A percentile compares a stretch with the other conserved stretches of the same genome.
phyloP scores from a whole-genome alignment of 2,113 vertebrate species.

The Phrynosoma platyrhinos region DNA sequence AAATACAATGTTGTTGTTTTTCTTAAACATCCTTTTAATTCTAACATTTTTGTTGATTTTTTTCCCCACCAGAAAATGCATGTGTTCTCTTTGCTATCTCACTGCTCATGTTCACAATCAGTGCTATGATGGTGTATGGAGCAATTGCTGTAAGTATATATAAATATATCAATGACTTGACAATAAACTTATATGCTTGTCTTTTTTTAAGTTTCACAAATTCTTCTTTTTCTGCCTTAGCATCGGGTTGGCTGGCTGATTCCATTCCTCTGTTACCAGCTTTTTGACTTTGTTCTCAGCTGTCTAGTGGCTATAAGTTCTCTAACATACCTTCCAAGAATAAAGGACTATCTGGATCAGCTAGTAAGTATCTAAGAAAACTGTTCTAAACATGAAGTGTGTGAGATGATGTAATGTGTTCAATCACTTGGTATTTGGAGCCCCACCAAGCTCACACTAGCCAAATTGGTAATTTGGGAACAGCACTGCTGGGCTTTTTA shows the following conservation, averaged over 20 bases:
- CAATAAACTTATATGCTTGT: not conserved
- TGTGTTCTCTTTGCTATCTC: slow-evolving; percentile 96
- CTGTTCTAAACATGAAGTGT: not conserved
- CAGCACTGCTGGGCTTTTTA: not conserved
- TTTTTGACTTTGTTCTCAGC: slow-evolving; percentile 97
- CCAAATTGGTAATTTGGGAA: not conserved
- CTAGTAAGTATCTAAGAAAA: slow-evolving; percentile 83
- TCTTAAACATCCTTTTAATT: not conserved
- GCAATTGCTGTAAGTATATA: slow-evolving; percentile 92
- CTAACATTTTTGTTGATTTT: slow-evolving; percentile 44
- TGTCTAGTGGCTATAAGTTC: slow-evolving; percentile 97
- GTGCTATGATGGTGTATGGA: slow-evolving; percentile 98
- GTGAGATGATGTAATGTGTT: not conserved
- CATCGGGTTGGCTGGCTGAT: slow-evolving; percentile 97
- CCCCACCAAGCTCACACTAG: not conserved
- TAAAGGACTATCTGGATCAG: slow-evolving; percentile 97
- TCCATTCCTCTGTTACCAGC: slow-evolving; percentile 97
- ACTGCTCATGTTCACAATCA: slow-evolving; percentile 98
- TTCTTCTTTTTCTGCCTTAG: slow-evolving; percentile 69
- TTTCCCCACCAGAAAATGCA: slow-evolving; percentile 88
- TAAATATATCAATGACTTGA: not conserved
- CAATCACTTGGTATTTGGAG: not conserved
- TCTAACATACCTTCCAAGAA: slow-evolving; percentile 94
- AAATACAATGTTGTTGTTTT: not conserved
- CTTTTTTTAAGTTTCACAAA: not conserved